These are phyloP conservation scores for Mungos mungo DNA, from an alignment of 2,113 vertebrate species.

Conservation along the genomic window DNA sequence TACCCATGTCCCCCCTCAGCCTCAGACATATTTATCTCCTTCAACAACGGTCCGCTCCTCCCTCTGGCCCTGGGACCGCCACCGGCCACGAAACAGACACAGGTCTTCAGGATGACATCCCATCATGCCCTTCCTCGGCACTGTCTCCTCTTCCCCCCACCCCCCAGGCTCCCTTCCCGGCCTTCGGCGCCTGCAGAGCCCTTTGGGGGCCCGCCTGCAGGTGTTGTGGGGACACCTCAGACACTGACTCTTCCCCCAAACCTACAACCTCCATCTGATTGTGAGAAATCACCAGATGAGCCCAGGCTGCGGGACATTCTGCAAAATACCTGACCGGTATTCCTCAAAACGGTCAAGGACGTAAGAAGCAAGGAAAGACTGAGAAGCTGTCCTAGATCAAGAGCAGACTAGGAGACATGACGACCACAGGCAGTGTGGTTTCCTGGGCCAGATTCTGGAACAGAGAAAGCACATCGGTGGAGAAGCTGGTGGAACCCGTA, in stretches of 20 bases:
- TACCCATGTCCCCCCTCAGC: not conserved
- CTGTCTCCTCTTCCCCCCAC: not conserved
- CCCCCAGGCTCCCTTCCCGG: not conserved
- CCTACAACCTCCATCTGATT: not conserved
- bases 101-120: not conserved
- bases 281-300: not conserved
- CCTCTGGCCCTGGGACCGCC: not conserved
- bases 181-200: rapidly evolving
- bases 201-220: not conserved
- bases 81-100: not conserved
- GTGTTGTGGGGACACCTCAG: not conserved
- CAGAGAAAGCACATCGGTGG: not conserved
- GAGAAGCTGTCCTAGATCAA: not conserved
- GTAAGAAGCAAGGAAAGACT: not conserved
- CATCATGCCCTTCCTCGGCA: not conserved
- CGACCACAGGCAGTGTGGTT: not conserved
- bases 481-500: not conserved
- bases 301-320: not conserved
- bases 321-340: not conserved
- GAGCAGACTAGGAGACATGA: not conserved
- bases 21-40: not conserved
- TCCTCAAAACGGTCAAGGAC: not conserved
- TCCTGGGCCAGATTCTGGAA: not conserved
- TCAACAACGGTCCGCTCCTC: not conserved
- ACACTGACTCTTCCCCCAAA: not conserved